Evolutionary conservation across 2,113 vertebrate genomes (phyloP).

Genomic region (Bubo bubo): DNA sequence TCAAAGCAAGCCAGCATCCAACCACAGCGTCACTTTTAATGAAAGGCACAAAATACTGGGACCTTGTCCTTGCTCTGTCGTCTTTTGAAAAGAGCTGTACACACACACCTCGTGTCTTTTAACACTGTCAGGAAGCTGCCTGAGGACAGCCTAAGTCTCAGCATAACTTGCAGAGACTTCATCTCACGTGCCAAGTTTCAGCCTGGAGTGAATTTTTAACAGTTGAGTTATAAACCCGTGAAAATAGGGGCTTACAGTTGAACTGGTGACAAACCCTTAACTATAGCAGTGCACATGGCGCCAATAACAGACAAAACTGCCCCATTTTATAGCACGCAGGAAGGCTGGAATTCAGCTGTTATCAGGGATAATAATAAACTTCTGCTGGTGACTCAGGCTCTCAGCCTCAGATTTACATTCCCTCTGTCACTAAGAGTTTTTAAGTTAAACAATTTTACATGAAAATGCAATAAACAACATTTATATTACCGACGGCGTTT

Average conservation of each 20-base stretch:
- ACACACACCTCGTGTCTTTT: not conserved
- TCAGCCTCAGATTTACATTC: constrained; percentile 73
- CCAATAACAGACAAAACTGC: constrained; percentile 56
- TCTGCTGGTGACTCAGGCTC: constrained; percentile 66
- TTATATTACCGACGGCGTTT: constrained; percentile 53
- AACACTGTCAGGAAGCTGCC: constrained; percentile 1
- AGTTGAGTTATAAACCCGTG: constrained; percentile 35
- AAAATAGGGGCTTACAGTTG: constrained; percentile 40
- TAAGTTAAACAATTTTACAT: constrained; percentile 73
- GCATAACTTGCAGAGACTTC: constrained; percentile 1
- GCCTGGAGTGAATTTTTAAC: constrained; percentile 52
- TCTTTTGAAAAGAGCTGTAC: not conserved
- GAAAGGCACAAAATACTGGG: not conserved
- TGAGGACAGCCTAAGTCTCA: constrained; percentile 29
- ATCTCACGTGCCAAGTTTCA: constrained; percentile 25
- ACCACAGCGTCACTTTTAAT: not conserved
- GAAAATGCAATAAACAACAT: constrained; percentile 71
- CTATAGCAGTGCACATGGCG: not conserved
- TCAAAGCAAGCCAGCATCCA: not conserved
- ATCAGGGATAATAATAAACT: constrained; percentile 74
- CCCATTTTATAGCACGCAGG: constrained; percentile 55
- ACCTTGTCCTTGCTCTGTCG: not conserved
- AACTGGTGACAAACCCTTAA: constrained; percentile 46
- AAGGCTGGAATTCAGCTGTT: constrained; percentile 71
- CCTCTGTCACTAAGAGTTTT: constrained; percentile 59